Percentiles rank a stretch among this genome's conserved stretches.
Evolutionary conservation across 2,888 invertebrate genomes (phyloP).

Genomic region (Nasonia oneida): DNA sequence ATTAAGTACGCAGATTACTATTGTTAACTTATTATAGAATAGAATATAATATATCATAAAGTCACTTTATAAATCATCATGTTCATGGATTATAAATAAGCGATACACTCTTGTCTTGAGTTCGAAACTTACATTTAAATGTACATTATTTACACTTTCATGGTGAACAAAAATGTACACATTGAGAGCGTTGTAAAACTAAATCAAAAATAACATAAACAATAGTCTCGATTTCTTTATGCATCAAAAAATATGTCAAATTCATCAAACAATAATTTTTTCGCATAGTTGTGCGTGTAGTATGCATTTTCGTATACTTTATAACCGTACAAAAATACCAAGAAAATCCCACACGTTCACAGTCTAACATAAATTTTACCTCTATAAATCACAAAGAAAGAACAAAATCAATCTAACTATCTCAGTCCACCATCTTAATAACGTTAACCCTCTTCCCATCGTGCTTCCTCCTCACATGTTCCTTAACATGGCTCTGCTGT

Average conservation of each 20-base stretch:
- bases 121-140: not conserved
- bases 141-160: not conserved
- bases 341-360: not conserved
- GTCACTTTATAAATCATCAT: not conserved
- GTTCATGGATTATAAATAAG: not conserved
- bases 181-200: too few species aligned
- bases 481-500: conserved; percentile 47
- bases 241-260: too few species aligned
- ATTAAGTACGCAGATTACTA: not conserved
- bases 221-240: too few species aligned
- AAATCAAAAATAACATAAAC: too few species aligned
- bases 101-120: not conserved
- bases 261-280: too few species aligned
- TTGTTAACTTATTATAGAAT: not conserved
- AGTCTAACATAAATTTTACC: not conserved
- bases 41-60: too few species aligned
- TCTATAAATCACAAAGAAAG: not conserved
- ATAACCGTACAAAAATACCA: not conserved
- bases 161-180: not conserved
- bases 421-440: conserved; percentile 24
- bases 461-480: conserved; percentile 49
- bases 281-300: too few species aligned
- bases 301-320: too few species aligned
- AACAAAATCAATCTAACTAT: not conserved
- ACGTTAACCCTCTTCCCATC: conserved; percentile 54